A percentile compares a stretch with the other conserved stretches of the same genome.
Evolutionary conservation across 2,888 invertebrate species (phyloP).

Genomic region (Sinhomidia bicolor): DNA sequence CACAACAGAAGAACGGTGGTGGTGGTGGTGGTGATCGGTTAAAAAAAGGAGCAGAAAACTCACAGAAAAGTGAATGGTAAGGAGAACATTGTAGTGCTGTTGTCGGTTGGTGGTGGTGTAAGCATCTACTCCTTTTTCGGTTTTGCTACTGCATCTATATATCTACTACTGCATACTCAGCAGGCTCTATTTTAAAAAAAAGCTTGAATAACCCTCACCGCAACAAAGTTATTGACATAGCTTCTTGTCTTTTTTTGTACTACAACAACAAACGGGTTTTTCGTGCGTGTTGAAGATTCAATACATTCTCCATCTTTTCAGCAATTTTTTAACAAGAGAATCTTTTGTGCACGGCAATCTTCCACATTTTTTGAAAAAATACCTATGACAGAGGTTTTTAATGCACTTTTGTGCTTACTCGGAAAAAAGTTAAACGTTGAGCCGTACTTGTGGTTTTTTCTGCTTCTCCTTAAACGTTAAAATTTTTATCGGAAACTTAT

Average conservation of each 20-base stretch:
- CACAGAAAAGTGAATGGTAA: conserved; percentile 13
- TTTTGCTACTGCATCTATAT: background rate
- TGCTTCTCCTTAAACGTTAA: background rate
- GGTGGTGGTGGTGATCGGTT: conserved; percentile 1
- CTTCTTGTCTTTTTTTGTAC: conserved; percentile 6
- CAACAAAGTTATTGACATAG: conserved; percentile 42
- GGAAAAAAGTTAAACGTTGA: conserved; percentile 33
- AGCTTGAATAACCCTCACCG: conserved; percentile 29
- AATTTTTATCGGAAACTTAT: conserved; percentile 32
- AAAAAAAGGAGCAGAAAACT: conserved; percentile 5
- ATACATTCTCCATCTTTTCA: background rate
- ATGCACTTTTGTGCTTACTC: conserved; percentile 52
- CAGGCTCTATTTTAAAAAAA: conserved; percentile 6
- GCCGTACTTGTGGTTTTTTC: conserved; percentile 24
- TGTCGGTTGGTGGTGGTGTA: conserved; percentile 21
- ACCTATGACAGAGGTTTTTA: background rate
- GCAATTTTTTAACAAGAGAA: background rate
- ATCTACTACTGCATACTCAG: background rate
- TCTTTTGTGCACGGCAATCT: conserved; percentile 33
- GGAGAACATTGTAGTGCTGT: conserved; percentile 31
- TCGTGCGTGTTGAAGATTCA: conserved; percentile 25
- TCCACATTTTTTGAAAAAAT: background rate
- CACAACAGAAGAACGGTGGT: background rate
- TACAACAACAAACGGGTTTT: conserved; percentile 38
- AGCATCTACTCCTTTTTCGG: conserved; percentile 37